These are phyloP conservation scores for Nettapus auritus DNA, from an alignment of 2,113 vertebrate species.

Conservation along the genomic window DNA sequence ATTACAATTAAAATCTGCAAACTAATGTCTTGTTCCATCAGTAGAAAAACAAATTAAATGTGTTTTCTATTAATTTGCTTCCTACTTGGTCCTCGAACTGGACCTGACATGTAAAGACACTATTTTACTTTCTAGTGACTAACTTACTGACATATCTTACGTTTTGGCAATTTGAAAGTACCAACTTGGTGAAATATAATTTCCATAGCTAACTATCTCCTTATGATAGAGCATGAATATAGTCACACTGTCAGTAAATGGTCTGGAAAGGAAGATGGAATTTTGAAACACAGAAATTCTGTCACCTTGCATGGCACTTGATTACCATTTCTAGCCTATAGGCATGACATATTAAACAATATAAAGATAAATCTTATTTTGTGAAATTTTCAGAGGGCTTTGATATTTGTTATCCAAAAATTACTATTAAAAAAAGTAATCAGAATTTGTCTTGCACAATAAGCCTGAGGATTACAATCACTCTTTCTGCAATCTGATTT, in stretches of 20 bases:
- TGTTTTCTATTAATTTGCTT: not conserved
- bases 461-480: slow-evolving; percentile 21
- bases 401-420: slow-evolving; percentile 31
- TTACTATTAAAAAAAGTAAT: not conserved
- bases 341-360: not conserved
- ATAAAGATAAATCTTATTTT: slow-evolving; percentile 19
- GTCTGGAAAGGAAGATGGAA: not conserved
- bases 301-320: not conserved
- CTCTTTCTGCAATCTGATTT: not conserved
- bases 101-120: not conserved
- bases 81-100: not conserved
- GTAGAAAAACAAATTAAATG: not conserved
- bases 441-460: not conserved
- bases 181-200: not conserved
- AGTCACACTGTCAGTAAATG: not conserved
- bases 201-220: not conserved
- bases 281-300: not conserved
- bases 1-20: not conserved
- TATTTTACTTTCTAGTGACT: not conserved
- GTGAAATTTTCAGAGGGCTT: not conserved
- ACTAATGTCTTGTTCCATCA: not conserved
- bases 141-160: not conserved
- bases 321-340: not conserved
- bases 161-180: not conserved
- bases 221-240: not conserved